Percentiles rank a stretch among this genome's conserved stretches.
Evolutionary conservation across 2,113 vertebrate species (phyloP).

Genomic region (Corvus hawaiiensis): DNA sequence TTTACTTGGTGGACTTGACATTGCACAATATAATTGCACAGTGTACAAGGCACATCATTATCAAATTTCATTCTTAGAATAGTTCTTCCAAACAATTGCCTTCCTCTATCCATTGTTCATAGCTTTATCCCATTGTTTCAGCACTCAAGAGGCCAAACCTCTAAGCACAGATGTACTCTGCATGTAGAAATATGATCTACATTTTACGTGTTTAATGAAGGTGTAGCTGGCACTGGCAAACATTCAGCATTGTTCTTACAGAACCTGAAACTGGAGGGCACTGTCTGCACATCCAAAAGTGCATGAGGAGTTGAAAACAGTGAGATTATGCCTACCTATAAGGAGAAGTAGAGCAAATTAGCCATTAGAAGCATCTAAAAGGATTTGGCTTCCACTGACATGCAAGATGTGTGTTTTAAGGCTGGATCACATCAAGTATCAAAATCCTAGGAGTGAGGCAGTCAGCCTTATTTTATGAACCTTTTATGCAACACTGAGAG

Average conservation of each 20-base stretch:
- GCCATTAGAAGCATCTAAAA: not conserved
- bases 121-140: not conserved
- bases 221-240: not conserved
- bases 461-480: not conserved
- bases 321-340: not conserved
- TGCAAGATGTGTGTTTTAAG: not conserved
- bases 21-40: not conserved
- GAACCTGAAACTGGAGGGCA: not conserved
- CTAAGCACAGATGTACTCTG: not conserved
- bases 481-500: not conserved
- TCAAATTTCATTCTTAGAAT: not conserved
- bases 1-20: not conserved
- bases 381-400: not conserved
- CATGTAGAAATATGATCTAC: accelerated
- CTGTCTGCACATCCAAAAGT: not conserved
- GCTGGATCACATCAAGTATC: not conserved
- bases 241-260: not conserved
- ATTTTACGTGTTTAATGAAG: not conserved
- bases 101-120: not conserved
- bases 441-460: not conserved
- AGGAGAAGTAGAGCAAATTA: not conserved
- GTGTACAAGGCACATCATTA: not conserved
- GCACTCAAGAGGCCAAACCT: not conserved
- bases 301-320: not conserved
- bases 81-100: not conserved